phyloP scores from a whole-genome alignment of 2,113 vertebrate species.

The Coptodon bakossiorum region DNA sequence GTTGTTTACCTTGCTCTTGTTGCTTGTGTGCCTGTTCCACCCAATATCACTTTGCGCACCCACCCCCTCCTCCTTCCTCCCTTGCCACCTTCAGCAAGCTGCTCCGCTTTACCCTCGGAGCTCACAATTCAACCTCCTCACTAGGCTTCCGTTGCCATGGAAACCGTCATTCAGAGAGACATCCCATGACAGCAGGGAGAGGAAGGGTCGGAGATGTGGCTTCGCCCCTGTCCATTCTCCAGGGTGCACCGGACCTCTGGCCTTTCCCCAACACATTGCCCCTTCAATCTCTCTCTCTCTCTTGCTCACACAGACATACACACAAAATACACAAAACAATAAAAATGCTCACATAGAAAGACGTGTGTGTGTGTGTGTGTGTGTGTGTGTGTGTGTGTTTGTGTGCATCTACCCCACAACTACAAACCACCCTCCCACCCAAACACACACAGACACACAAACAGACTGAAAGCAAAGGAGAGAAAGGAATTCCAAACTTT shows the following conservation, averaged over 20 bases:
- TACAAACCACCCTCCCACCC: not conserved
- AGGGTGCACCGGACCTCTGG: slow-evolving; percentile 40
- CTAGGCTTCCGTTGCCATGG: slow-evolving; percentile 61
- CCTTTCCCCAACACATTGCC: slow-evolving; percentile 3
- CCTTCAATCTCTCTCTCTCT: not conserved
- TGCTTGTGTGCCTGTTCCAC: slow-evolving; percentile 27
- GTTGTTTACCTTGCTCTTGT: slow-evolving; percentile 46
- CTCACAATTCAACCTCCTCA: slow-evolving; percentile 49
- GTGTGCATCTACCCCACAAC: not conserved
- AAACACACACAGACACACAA: not conserved
- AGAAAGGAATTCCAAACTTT: slow-evolving; percentile 40
- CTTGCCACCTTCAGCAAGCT: slow-evolving; percentile 22
- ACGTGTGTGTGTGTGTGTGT: not conserved
- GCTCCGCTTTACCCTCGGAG: slow-evolving; percentile 38
- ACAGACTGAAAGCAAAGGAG: not conserved
- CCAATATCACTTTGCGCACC: slow-evolving; percentile 26
- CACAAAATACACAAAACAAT: not conserved
- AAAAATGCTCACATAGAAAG: not conserved
- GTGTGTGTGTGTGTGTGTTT: not conserved
- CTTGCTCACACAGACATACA: not conserved
- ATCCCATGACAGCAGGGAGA: slow-evolving; percentile 57
- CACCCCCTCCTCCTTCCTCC: not conserved
- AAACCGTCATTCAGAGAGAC: slow-evolving; percentile 68
- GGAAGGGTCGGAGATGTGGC: slow-evolving; percentile 11
- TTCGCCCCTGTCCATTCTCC: slow-evolving; percentile 37